These are phyloP conservation scores for Netelia melanura DNA, from an alignment of 2,888 invertebrate genomes.

Conservation along the genomic window DNA sequence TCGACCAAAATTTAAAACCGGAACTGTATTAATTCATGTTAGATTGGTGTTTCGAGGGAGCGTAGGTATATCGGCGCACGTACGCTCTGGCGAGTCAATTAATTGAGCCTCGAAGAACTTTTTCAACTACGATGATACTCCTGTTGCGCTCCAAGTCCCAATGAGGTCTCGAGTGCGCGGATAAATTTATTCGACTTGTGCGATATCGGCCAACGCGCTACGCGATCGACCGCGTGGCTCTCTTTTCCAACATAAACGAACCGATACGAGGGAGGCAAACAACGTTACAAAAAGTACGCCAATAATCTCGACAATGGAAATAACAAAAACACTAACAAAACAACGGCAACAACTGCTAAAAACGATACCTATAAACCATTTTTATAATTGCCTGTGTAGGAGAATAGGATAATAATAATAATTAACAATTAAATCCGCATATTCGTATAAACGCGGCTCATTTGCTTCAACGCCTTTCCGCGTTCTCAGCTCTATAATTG, in stretches of 20 bases:
- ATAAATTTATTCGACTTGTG: slow-evolving; percentile 44
- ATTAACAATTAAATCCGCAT: background rate
- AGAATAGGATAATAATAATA: background rate
- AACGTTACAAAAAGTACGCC: too few relatives aligned
- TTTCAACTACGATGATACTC: slow-evolving; percentile 8
- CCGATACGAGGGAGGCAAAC: too few relatives aligned
- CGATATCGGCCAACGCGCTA: slow-evolving; percentile 6
- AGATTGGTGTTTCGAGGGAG: slow-evolving; percentile 62
- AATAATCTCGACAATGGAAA: too few relatives aligned
- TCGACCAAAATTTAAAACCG: slow-evolving; percentile 68
- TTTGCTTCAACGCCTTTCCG: background rate
- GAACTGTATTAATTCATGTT: slow-evolving; percentile 77
- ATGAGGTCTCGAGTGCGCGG: slow-evolving; percentile 79
- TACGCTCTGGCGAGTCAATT: slow-evolving; percentile 82
- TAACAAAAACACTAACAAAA: too few relatives aligned
- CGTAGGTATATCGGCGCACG: slow-evolving; percentile 10
- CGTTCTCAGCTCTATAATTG: background rate
- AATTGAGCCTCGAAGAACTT: slow-evolving; percentile 77
- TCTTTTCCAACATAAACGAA: too few relatives aligned
- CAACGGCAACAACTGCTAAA: too few relatives aligned
- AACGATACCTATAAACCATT: background rate
- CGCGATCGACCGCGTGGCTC: too few relatives aligned
- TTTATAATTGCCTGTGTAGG: background rate
- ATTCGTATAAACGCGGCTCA: background rate
- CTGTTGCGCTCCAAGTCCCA: slow-evolving; percentile 80